These are phyloP conservation scores for Gallinago undulata DNA, from an alignment of 2,113 vertebrate genomes.

Conservation along the genomic window DNA sequence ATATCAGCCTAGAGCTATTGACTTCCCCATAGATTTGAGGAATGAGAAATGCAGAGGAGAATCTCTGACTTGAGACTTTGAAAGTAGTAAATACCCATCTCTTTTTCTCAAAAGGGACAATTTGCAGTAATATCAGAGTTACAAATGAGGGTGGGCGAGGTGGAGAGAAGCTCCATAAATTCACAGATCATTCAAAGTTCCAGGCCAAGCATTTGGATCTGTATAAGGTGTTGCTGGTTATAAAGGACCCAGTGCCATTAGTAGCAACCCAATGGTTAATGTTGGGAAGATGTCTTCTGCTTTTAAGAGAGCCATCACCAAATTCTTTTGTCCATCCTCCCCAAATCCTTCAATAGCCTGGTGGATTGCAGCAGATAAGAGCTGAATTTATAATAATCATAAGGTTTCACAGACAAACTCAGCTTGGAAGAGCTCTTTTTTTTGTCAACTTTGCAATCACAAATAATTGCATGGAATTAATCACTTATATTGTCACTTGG, in stretches of 20 bases:
- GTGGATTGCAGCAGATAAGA: not conserved
- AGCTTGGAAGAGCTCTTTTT: not conserved
- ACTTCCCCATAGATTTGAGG: constrained; percentile 37
- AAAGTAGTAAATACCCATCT: constrained; percentile 25
- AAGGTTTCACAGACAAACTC: constrained; percentile 2
- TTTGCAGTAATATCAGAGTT: not conserved
- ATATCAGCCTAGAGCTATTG: constrained; percentile 31
- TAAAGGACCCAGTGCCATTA: not conserved
- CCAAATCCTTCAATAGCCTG: not conserved
- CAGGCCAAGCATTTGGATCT: not conserved
- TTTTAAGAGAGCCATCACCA: not conserved
- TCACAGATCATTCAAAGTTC: not conserved
- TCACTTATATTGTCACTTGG: constrained; percentile 4
- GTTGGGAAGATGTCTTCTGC: not conserved
- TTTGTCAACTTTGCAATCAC: not conserved
- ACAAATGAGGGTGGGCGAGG: not conserved
- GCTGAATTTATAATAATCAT: not conserved
- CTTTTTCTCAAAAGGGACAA: not conserved
- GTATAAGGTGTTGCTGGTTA: not conserved
- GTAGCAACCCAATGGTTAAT: not conserved
- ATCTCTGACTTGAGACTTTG: not conserved
- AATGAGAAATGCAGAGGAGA: constrained; percentile 9
- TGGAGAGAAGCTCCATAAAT: not conserved
- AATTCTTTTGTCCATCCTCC: not conserved
- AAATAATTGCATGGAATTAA: constrained; percentile 23